Base-by-base conservation (phyloP, 1,140 invertebrate species). In the Riptortus pedestris region DNA sequence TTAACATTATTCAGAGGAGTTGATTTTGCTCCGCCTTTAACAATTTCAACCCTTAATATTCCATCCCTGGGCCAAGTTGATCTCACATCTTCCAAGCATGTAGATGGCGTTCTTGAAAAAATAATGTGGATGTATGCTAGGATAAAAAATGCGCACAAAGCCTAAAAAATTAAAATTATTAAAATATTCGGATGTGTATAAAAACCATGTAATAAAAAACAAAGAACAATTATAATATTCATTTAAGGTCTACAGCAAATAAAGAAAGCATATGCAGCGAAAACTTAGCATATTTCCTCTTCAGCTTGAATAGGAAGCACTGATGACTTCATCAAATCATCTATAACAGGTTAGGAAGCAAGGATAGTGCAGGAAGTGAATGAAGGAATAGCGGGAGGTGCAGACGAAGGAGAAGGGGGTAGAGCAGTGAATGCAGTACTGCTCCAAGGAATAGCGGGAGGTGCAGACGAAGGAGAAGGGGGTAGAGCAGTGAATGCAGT, bases 11-110 rank as follows among this genome's bases (percentile, higher is more conserved):
- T 81, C 69, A 82, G 85, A 69, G 88, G 88, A 72, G 85, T 83
- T 59, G 66, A 48, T 18, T 73, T 74, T 22, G 77, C 79, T n/a
- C 78, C 73, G 75, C 91, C 88, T 67, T 84, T 79, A 55, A 96
- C 79, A 70, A 98, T 95, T 79, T 98, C 95, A n/a, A 99, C 92
- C 70, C 79, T 70, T 2, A 99, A 78, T 67, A 99, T 94, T 14
- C 96, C 96, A 77, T 98, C 90, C 64, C 90, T 79, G 1, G 95
- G 95, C 96, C 96, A 98, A 20, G 85, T 83, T 68, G 90, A 81
- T 73, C 90, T 83, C 27, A 98, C 83, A 74, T 92, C 84, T 72
- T 93, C 85, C 67, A 98, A 80, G 78, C 96, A 99, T 70, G 91
- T 94, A 38, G 91, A 91, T 24, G 95, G 94, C 69, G 90, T 84